These are phyloP conservation scores for Brachionus rotundiformis DNA, from an alignment of 1,140 invertebrate genomes.

Conservation along the genomic window DNA sequence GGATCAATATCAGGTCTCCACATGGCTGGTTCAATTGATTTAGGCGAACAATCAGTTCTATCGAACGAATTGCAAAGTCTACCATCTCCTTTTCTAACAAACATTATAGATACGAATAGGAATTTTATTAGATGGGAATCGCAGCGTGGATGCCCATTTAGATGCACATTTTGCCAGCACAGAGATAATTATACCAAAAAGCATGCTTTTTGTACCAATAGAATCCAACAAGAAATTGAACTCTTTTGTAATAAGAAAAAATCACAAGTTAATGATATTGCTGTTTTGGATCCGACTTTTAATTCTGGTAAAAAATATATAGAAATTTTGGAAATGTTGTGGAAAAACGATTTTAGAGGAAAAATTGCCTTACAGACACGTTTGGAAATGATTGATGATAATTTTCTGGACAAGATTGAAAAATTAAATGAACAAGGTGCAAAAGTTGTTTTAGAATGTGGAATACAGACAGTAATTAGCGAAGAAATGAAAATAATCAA, in stretches of 20 bases:
- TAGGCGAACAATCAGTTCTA: not conserved
- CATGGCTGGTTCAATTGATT: not conserved
- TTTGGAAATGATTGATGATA: not conserved
- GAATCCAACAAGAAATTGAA: constrained; percentile 5
- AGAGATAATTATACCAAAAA: not conserved
- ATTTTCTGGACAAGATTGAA: not conserved
- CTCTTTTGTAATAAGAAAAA: not conserved
- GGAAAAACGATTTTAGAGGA: not conserved
- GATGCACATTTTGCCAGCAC: not conserved
- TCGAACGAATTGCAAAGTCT: not conserved
- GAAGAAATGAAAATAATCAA: not conserved
- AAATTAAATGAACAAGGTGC: constrained; percentile 3
- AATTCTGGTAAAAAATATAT: not conserved
- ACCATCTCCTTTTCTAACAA: not conserved
- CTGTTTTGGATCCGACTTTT: not conserved
- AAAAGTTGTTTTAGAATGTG: not conserved
- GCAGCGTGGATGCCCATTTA: not conserved
- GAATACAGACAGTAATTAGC: not conserved
- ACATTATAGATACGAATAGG: not conserved
- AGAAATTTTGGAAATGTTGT: not conserved
- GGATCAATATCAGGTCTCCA: not conserved
- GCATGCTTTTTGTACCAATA: not conserved
- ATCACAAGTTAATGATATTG: not conserved
- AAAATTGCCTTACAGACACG: not conserved
- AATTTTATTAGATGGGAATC: not conserved